Conservation (phyloP, 2,888 invertebrate species). For the Desoria tigrina region DNA sequence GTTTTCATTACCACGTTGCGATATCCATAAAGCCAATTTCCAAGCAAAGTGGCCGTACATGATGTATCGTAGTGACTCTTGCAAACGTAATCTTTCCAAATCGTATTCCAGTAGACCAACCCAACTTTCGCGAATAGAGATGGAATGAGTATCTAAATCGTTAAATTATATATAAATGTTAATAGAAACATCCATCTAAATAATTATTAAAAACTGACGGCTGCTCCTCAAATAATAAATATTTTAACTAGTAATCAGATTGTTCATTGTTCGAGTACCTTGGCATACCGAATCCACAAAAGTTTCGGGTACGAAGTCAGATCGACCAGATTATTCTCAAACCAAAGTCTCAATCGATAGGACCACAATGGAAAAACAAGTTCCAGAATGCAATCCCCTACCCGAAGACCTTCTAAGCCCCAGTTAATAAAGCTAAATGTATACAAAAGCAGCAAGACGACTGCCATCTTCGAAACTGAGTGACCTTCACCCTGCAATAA, state of each 20-base stretch:
- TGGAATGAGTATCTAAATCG: not conserved
- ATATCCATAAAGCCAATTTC: constrained; percentile 21
- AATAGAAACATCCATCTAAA: constrained; percentile 9
- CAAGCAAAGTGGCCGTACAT: constrained; percentile 23
- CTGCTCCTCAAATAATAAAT: not conserved
- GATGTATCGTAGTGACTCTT: constrained; percentile 28
- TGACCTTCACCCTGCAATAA: constrained; percentile 18
- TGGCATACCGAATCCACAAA: not conserved
- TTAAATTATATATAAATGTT: not conserved
- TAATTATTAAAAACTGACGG: not conserved
- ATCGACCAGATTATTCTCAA: not conserved
- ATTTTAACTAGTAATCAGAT: too few relatives aligned
- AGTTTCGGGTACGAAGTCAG: too few relatives aligned
- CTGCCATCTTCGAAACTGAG: constrained; percentile 28
- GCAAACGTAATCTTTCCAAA: constrained; percentile 33
- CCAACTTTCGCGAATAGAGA: not conserved
- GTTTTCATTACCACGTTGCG: constrained; percentile 20
- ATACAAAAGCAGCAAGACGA: constrained; percentile 22
- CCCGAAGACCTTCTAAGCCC: not conserved
- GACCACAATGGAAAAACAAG: not conserved
- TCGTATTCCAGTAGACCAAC: constrained; percentile 20
- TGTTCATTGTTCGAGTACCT: too few relatives aligned
- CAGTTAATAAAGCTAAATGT: constrained; percentile 18
- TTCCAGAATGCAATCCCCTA: not conserved
- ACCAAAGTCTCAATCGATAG: not conserved